Percentiles rank a stretch among this genome's conserved stretches.
Evolutionary conservation across 2,888 invertebrate species (phyloP).

Genomic region (Hofmannophila pseudospretella): DNA sequence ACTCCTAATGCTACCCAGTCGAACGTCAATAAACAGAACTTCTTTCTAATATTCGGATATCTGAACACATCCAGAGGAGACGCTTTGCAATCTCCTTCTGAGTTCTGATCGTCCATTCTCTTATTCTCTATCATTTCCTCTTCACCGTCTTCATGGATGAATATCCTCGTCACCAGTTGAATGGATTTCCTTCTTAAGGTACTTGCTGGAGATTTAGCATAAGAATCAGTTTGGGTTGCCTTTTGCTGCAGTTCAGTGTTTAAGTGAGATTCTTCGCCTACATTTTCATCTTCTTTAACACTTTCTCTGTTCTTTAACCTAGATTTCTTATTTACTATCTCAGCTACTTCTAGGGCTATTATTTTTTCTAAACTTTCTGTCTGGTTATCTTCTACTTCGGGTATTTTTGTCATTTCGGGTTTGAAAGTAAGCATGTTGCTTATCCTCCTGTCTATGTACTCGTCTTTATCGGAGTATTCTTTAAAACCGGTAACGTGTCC

Average conservation of each 20-base stretch:
- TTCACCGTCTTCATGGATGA: constrained; percentile 42
- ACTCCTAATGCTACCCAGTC: constrained; percentile 83
- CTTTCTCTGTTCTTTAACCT: constrained; percentile 23
- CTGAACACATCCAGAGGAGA: constrained; percentile 80
- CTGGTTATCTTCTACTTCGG: constrained; percentile 31
- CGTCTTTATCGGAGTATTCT: constrained; percentile 30
- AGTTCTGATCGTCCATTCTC: constrained; percentile 62
- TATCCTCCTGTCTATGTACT: constrained; percentile 50
- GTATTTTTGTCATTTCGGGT: constrained; percentile 43
- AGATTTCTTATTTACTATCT: constrained; percentile 46
- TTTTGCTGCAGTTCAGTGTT: constrained; percentile 38
- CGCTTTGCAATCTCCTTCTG: constrained; percentile 70
- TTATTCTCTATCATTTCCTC: constrained; percentile 51
- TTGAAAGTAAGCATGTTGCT: constrained; percentile 61
- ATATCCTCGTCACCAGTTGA: constrained; percentile 52
- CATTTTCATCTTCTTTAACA: constrained; percentile 18
- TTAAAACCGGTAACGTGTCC: constrained; percentile 36
- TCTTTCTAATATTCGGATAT: constrained; percentile 82
- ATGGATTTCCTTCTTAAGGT: constrained; percentile 57
- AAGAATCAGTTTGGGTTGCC: constrained; percentile 45
- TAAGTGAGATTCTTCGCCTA: constrained; percentile 33
- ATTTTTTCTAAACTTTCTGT: constrained; percentile 44
- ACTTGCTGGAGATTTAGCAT: constrained; percentile 37
- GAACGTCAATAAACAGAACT: constrained; percentile 80
- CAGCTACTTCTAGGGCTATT: constrained; percentile 50